A percentile compares a stretch with the other conserved stretches of the same genome.
These are phyloP conservation scores for Podarcis siculus DNA, from an alignment of 2,797 vertebrate genomes.

Conservation along the genomic window DNA sequence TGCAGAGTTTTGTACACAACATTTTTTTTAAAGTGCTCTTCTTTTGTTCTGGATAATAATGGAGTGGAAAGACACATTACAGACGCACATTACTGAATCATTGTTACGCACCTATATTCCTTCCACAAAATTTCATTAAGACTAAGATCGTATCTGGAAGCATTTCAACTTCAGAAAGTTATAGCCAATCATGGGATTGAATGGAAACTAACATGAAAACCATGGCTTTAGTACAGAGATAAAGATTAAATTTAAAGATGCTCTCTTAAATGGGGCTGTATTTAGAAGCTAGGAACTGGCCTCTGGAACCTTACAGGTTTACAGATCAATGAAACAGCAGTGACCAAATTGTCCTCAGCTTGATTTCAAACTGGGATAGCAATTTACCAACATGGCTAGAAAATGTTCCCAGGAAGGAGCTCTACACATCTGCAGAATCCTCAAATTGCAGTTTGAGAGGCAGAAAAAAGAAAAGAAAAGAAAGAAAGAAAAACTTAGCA, in stretches of 20 bases:
- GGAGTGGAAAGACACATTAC: background rate
- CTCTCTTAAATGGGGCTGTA: background rate
- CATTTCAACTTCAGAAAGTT: conserved; percentile 12
- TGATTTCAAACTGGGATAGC: background rate
- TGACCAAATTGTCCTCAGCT: background rate
- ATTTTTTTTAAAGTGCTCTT: background rate
- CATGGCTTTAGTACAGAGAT: background rate
- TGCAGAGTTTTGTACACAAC: background rate
- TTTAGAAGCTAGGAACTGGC: background rate
- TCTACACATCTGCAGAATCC: too few species aligned
- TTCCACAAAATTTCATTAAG: conserved; percentile 28
- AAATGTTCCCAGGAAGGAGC: too few species aligned
- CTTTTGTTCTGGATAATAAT: background rate
- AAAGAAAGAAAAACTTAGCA: too few species aligned
- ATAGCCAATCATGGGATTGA: conserved; percentile 1
- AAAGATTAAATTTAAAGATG: conserved; percentile 23
- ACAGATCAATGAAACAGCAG: background rate
- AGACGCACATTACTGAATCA: background rate
- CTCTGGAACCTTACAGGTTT: background rate
- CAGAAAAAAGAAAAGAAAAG: too few species aligned
- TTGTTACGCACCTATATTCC: conserved; percentile 5
- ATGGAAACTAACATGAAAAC: background rate
- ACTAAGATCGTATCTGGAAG: conserved; percentile 33
- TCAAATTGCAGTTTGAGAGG: too few species aligned
- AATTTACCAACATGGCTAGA: too few species aligned